Percentiles rank a stretch among this genome's conserved stretches.
Evolutionary conservation across 1,140 invertebrate species (phyloP).

Genomic region (Trissolcus basalis): DNA sequence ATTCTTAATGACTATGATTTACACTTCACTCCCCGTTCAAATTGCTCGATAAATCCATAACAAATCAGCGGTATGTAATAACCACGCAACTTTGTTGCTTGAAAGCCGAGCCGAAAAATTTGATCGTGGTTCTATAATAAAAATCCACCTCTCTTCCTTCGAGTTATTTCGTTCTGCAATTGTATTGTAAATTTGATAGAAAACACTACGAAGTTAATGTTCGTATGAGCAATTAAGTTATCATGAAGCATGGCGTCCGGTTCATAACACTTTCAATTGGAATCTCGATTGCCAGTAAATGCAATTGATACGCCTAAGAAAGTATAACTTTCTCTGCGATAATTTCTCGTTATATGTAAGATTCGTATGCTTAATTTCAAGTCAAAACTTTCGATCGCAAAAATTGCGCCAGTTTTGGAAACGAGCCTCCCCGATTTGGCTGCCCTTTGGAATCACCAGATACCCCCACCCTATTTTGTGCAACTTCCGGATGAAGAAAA

Average conservation of each 20-base stretch:
- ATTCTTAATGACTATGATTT: conserved; percentile 6
- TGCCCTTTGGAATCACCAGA: not conserved
- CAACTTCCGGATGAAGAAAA: not conserved
- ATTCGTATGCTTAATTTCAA: conserved; percentile 46
- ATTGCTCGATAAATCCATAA: too few species aligned
- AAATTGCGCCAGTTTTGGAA: conserved; percentile 5
- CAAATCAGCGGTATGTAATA: too few species aligned
- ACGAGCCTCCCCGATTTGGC: not conserved
- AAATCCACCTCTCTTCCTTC: not conserved
- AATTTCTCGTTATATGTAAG: conserved; percentile 45
- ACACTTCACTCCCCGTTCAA: not conserved
- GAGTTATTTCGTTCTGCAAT: conserved; percentile 13
- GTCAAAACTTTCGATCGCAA: conserved; percentile 35
- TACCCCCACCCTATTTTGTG: too few species aligned
- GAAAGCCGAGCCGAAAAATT: too few species aligned
- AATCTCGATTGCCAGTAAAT: conserved; percentile 46
- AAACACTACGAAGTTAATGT: conserved; percentile 44
- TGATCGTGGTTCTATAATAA: too few species aligned
- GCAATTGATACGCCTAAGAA: conserved; percentile 54
- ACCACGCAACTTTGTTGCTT: too few species aligned
- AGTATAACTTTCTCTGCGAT: conserved; percentile 55
- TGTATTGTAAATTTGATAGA: conserved; percentile 32
- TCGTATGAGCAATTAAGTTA: conserved; percentile 52
- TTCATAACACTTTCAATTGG: conserved; percentile 57
- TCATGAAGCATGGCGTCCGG: conserved; percentile 54